These are phyloP conservation scores for Halictus quadricinctus DNA, from an alignment of 2,888 invertebrate genomes.

Conservation along the genomic window DNA sequence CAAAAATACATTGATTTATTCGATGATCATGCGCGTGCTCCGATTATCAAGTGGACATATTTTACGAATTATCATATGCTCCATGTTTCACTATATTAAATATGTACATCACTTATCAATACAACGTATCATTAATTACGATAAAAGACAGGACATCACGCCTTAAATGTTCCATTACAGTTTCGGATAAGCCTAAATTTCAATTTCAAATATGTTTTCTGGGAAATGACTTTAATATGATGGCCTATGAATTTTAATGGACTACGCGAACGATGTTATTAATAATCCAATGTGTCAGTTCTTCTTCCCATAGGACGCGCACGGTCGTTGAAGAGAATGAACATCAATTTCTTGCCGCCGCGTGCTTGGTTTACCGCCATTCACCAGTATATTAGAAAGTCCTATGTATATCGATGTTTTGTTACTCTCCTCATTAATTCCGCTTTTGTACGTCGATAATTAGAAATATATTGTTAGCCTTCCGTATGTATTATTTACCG, in stretches of 20 bases:
- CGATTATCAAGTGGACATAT: neutral
- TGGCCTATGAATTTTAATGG: neutral
- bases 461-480: neutral
- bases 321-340: conserved; percentile 12
- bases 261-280: conserved; percentile 1
- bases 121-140: neutral
- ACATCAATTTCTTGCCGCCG: conserved; percentile 5
- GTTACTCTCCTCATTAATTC: neutral
- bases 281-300: conserved; percentile 1
- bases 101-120: neutral
- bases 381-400: conserved; percentile 19
- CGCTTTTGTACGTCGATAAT: neutral
- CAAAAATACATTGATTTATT: neutral
- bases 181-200: neutral
- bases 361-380: neutral
- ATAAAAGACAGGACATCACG: neutral
- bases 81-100: neutral
- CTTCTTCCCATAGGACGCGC: neutral
- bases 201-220: neutral
- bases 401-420: neutral
- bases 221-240: neutral
- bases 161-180: neutral
- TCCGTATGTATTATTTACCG: neutral
- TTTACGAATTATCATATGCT: neutral
- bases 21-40: neutral